Evolutionary conservation across 2,113 vertebrate genomes (phyloP), one percentile per base, ranked within the genome.

Genomic region (Gymnorhina tibicen): DNA sequence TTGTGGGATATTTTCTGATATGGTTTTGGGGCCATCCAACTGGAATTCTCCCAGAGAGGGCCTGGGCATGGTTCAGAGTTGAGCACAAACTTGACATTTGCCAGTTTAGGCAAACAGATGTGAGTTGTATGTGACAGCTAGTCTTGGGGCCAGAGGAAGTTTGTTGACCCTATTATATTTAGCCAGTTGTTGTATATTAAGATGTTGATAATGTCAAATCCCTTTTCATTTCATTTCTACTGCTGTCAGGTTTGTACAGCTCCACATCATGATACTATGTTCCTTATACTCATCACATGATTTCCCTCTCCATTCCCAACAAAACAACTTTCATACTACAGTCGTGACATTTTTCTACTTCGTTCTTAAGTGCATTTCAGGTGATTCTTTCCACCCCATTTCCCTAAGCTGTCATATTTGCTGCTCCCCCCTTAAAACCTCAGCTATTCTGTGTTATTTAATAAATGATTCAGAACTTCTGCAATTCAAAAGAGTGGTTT

Each of bases 301-400:
- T 55, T 87, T 85, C 44, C 15, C 7, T 73, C 41, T 76, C 9
- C 13, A 22, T 86, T 86, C 28, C 46, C 4, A 32, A 21, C 12
- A 27, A 33, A 62, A 53, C 5, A 37, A 15, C 52, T 75, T 87
- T 67, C 16, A 42, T 75, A 9, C 15, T 44, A 23, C 26, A 27
- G 26, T 72, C 3, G 3, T 33, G 41, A 56, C 35, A n/a, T 56
- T 47, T 53, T 93, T 52, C 44, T 73, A 15, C 27, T 87, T 80
- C 60, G 23, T 30, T 87, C 44, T 59, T 39, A 41, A 68, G 62
- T 83, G 24, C 41, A 20, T 76, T 86, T 95, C 47, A 60, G 66
- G 58, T 90, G 47, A 59, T 83, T 85, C 52, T 79, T 96, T 96
- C 93, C 53, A 62, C 58, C 41, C 58, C 73, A 2, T 86, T 94